These are phyloP conservation scores for Myiozetetes cayanensis DNA, from an alignment of 2,113 vertebrate genomes.

Conservation along the genomic window DNA sequence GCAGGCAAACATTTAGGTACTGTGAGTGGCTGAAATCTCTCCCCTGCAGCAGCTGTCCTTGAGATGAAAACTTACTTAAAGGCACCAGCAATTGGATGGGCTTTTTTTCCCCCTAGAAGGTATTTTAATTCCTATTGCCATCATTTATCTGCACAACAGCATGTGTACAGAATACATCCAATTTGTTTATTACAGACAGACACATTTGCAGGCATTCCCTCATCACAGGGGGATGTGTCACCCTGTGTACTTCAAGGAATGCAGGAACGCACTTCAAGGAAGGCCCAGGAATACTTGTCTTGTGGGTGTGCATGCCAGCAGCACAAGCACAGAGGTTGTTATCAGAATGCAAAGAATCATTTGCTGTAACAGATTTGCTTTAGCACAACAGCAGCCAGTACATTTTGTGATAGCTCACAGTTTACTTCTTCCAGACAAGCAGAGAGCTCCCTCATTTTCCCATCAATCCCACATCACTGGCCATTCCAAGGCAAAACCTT, in stretches of 20 bases:
- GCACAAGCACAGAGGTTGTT: not conserved
- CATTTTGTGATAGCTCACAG: not conserved
- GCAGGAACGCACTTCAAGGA: not conserved
- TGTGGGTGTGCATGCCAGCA: not conserved
- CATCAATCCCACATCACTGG: not conserved
- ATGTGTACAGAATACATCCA: not conserved
- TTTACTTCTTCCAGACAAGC: not conserved
- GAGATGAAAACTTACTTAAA: not conserved
- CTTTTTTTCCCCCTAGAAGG: accelerated
- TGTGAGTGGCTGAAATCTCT: not conserved
- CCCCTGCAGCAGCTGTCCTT: not conserved
- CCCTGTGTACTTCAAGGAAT: not conserved
- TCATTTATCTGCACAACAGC: not conserved
- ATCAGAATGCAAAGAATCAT: not conserved
- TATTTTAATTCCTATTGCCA: not conserved
- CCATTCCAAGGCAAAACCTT: not conserved
- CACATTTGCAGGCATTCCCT: not conserved
- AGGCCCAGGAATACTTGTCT: not conserved
- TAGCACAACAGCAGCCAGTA: not conserved
- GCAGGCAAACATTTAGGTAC: not conserved
- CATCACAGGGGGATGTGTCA: not conserved
- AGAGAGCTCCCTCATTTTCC: not conserved
- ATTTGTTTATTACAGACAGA: not conserved
- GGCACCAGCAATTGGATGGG: not conserved
- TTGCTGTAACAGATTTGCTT: not conserved